These are phyloP conservation scores for Amblyteles armatorius DNA, from an alignment of 2,888 invertebrate genomes.

Conservation along the genomic window DNA sequence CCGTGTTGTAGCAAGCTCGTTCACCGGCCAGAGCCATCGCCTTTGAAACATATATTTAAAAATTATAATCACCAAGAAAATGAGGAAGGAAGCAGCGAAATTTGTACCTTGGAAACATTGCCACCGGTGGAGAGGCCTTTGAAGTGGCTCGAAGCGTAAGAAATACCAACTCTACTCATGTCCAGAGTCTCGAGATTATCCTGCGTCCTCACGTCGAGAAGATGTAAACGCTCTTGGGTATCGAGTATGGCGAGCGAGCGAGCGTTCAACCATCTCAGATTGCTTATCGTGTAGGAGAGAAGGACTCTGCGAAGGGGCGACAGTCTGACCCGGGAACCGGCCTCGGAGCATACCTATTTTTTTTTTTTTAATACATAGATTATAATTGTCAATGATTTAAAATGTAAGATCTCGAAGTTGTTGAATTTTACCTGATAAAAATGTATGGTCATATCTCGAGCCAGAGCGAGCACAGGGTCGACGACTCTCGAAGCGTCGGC, in stretches of 20 bases:
- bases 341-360: slow-evolving; percentile 85
- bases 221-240: slow-evolving; percentile 92
- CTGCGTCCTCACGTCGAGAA: slow-evolving; percentile 95
- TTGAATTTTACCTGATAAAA: slow-evolving; percentile 91
- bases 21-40: slow-evolving; percentile 92
- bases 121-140: slow-evolving; percentile 98
- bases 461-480: slow-evolving; percentile 96
- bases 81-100: neutral
- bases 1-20: slow-evolving; percentile 91
- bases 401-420: slow-evolving; percentile 62
- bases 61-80: neutral
- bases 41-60: slow-evolving; percentile 73
- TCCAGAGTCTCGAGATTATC: slow-evolving; percentile 94
- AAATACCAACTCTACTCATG: slow-evolving; percentile 91
- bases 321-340: slow-evolving; percentile 86
- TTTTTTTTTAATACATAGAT: slow-evolving; percentile 21
- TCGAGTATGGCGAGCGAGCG: slow-evolving; percentile 94
- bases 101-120: slow-evolving; percentile 88
- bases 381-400: neutral
- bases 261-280: slow-evolving; percentile 93
- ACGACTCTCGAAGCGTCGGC: slow-evolving; percentile 88
- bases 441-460: slow-evolving; percentile 92
- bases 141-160: slow-evolving; percentile 95
- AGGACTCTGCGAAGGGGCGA: slow-evolving; percentile 90
- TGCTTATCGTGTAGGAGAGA: slow-evolving; percentile 90